These are phyloP conservation scores for Anthoscopus minutus DNA, from an alignment of 2,113 vertebrate species.

Conservation along the genomic window DNA sequence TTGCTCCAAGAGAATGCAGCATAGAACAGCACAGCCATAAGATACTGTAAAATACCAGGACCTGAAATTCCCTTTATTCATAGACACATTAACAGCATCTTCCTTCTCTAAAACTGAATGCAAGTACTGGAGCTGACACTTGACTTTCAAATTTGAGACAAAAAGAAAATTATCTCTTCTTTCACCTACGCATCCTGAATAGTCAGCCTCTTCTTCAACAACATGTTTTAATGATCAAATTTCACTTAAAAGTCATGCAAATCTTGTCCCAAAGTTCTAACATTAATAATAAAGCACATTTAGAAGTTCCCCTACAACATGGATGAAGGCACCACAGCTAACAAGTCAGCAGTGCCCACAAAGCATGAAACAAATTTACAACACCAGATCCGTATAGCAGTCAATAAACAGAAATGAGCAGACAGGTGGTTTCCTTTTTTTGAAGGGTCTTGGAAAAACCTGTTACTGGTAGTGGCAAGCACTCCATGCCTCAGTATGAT, in stretches of 20 bases:
- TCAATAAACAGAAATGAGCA: slow-evolving; percentile 18
- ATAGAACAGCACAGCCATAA: background rate
- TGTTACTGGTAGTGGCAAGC: background rate
- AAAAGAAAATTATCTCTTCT: background rate
- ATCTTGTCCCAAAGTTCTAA: background rate
- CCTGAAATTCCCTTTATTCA: background rate
- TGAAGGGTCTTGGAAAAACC: background rate
- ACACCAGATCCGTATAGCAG: background rate
- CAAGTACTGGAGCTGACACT: background rate
- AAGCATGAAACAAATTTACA: slow-evolving; percentile 11
- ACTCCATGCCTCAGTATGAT: background rate
- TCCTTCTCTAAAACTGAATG: background rate
- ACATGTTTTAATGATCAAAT: background rate
- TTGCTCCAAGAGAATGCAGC: background rate
- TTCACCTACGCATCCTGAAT: background rate
- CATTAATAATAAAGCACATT: background rate
- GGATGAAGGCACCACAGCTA: background rate
- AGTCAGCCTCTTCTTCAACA: background rate
- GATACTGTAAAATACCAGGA: background rate
- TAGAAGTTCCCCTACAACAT: background rate
- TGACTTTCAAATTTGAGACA: background rate
- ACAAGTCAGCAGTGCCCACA: slow-evolving; percentile 27
- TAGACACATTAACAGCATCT: background rate
- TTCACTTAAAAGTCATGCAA: background rate
- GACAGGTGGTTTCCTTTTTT: background rate